Evolutionary conservation across 2,113 vertebrate species (phyloP).

Genomic region (Salminus brasiliensis): DNA sequence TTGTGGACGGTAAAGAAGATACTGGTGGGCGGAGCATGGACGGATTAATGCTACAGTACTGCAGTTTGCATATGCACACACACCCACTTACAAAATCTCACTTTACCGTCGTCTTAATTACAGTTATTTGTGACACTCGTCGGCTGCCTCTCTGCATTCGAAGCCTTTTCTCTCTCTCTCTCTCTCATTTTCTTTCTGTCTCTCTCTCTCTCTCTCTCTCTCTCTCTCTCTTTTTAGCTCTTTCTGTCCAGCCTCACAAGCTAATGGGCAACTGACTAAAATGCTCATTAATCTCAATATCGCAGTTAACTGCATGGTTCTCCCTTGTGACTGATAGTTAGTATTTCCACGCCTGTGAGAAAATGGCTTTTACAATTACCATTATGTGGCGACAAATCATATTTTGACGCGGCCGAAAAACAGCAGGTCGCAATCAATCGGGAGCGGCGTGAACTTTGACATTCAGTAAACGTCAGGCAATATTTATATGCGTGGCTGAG

Average conservation of each 20-base stretch:
- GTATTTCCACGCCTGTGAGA: conserved; percentile 68
- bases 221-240: conserved; percentile 46
- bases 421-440: conserved; percentile 75
- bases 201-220: not conserved
- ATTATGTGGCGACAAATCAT: conserved; percentile 75
- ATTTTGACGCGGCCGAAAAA: conserved; percentile 63
- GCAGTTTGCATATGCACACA: not conserved
- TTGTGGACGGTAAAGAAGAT: too few relatives aligned
- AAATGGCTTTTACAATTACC: conserved; percentile 76
- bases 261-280: conserved; percentile 65
- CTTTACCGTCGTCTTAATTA: conserved; percentile 65
- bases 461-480: conserved; percentile 72
- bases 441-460: conserved; percentile 70
- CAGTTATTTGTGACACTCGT: conserved; percentile 53
- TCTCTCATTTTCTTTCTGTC: conserved; percentile 3
- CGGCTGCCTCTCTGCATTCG: conserved; percentile 53
- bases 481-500: conserved; percentile 66
- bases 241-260: conserved; percentile 64
- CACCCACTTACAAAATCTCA: conserved; percentile 9
- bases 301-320: conserved; percentile 61
- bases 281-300: conserved; percentile 78
- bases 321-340: conserved; percentile 67
- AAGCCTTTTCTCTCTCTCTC: conserved; percentile 57
- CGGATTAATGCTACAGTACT: too few relatives aligned
- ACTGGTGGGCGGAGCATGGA: too few relatives aligned